These are phyloP conservation scores for Hypotaenidia okinawae DNA, from an alignment of 2,797 vertebrate species.

Conservation along the genomic window DNA sequence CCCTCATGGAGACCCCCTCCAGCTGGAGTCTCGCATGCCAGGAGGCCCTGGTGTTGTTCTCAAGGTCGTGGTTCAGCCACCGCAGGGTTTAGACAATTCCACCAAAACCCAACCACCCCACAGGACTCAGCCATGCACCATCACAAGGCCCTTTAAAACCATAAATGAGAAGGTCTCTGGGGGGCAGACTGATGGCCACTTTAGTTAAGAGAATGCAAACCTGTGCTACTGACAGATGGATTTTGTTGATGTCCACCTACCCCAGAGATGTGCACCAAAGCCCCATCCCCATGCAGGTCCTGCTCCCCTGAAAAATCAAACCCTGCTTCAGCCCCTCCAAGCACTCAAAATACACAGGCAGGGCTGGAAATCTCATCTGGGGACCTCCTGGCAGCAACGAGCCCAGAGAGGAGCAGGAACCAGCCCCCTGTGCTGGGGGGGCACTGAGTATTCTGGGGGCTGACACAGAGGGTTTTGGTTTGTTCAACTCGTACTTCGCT, in stretches of 20 bases:
- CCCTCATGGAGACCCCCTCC: background rate
- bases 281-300: background rate
- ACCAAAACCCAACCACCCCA: background rate
- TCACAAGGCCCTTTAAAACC: background rate
- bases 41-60: background rate
- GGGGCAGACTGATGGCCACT: background rate
- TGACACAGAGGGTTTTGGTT: background rate
- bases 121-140: background rate
- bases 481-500: background rate
- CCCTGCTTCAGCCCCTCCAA: background rate
- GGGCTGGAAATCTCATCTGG: background rate
- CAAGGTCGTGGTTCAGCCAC: background rate
- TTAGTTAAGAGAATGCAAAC: background rate
- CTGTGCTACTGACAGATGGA: too few relatives aligned
- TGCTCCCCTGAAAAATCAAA: background rate
- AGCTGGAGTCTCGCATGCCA: rapidly evolving
- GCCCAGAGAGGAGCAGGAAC: background rate
- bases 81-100: background rate
- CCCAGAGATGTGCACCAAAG: background rate
- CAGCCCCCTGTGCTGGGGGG: background rate
- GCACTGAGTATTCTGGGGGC: rapidly evolving
- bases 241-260: background rate
- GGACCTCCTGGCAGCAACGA: background rate
- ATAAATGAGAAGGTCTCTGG: background rate
- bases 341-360: background rate